phyloP scores from a whole-genome alignment of 2,797 vertebrate species.

The Crenuchus spilurus region DNA sequence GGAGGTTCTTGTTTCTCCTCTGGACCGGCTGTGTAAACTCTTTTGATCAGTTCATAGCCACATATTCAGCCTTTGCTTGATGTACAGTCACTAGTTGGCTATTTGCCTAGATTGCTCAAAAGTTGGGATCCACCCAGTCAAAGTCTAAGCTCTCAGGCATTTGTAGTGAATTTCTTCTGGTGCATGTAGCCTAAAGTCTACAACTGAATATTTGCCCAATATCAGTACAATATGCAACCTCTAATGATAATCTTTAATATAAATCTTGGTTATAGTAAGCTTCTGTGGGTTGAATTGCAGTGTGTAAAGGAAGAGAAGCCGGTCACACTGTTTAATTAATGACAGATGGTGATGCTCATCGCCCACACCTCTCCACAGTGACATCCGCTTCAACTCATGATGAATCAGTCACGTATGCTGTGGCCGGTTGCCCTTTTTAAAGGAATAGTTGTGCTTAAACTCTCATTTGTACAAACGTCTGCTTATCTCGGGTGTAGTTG shows the following conservation, averaged over 20 bases:
- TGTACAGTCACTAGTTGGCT: conserved; percentile 28
- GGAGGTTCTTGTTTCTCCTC: conserved; percentile 2
- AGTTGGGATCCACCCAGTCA: conserved; percentile 32
- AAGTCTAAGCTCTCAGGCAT: conserved; percentile 19
- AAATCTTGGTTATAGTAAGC: no score
- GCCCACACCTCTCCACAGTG: background rate
- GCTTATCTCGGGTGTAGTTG: no score
- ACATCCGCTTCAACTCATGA: background rate
- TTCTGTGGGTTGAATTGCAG: no score
- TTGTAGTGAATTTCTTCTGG: conserved; percentile 27
- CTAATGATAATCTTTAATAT: no score
- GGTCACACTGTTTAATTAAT: background rate
- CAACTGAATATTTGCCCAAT: conserved; percentile 18
- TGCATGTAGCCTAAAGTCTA: conserved; percentile 16
- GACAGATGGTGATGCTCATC: background rate
- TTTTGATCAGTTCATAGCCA: background rate
- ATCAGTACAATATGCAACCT: no score
- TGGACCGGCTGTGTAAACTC: conserved; percentile 12
- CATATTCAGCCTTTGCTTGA: conserved; percentile 24
- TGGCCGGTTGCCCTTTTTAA: background rate
- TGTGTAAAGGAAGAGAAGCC: background rate
- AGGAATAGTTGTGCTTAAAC: no score
- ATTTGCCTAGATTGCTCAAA: conserved; percentile 27
- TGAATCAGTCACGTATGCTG: background rate
- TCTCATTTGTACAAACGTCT: no score